These are phyloP conservation scores for Atrina japonica DNA, from an alignment of 2,888 invertebrate genomes.

Conservation along the genomic window DNA sequence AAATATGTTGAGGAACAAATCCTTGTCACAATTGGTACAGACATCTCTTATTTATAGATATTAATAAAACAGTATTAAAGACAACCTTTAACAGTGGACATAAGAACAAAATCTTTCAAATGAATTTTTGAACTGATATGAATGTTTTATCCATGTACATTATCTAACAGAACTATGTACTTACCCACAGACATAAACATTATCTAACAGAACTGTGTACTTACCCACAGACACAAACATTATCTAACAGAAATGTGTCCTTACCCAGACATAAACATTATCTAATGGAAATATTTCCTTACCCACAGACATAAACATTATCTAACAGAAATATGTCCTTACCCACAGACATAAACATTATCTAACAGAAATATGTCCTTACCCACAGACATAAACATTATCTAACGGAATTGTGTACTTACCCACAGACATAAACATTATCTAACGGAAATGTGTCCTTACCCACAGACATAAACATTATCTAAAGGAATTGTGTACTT, in stretches of 20 bases:
- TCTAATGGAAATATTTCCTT: slow-evolving; percentile 69
- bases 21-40: too few species aligned
- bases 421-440: too few species aligned
- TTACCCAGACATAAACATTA: slow-evolving; percentile 79
- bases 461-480: too few species aligned
- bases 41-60: too few species aligned
- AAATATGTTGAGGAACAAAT: too few species aligned
- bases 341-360: too few species aligned
- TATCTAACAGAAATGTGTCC: slow-evolving; percentile 75
- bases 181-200: slow-evolving; percentile 80
- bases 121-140: too few species aligned
- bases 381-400: background rate
- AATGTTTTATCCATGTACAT: too few species aligned
- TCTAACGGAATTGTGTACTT: background rate
- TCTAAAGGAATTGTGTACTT: slow-evolving; percentile 38
- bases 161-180: slow-evolving; percentile 36
- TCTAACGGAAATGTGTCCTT: background rate
- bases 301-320: slow-evolving; percentile 66
- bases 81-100: too few species aligned
- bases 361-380: too few species aligned
- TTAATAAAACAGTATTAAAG: too few species aligned
- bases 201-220: slow-evolving; percentile 75
- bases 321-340: slow-evolving; percentile 74
- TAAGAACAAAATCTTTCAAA: too few species aligned
- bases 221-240: slow-evolving; percentile 80